Base-by-base conservation (phyloP, 2,888 invertebrate species). In the Tipula vernalis region DNA sequence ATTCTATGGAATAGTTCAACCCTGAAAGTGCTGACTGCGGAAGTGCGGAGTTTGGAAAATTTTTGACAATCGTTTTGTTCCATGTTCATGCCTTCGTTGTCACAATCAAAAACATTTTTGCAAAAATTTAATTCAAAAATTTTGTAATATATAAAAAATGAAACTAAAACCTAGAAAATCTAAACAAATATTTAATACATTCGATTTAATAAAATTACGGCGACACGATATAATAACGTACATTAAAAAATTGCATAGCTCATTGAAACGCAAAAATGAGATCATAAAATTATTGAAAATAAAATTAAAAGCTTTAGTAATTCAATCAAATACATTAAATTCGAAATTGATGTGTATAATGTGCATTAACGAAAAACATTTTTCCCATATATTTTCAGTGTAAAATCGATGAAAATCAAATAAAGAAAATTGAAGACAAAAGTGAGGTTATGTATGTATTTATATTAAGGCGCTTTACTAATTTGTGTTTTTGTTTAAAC, bases 201-300 rank as follows among this genome's bases (percentile, higher is more conserved):
- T 84, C 15, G 84, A 84, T 39, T 84, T 84, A 41, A 84, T 84
- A 39, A 84, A 84, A 84, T 84, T 84, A 84, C 36, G 84, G 12
- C 85, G 87, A 42, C n/a, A 83, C 39, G 89, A 90, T 85, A 83
- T 91, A 5, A 89, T 89, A 28, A 87, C 87, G 5, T 91, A 91
- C 86, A 89, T 91, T 15, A 89, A 89, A 41, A 88, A 89, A n/a
- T 87, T 91, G 15, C 91, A 91, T 51, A 88, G 88, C 5, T 88
- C 89, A 36, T 87, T 91, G 0, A 89, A 89, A 84, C 90, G 90
- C 89, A 95, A 95, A 89, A 93, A 93, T 44, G 92, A 91, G 87
- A 92, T 94, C 88, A 90, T 96, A 85, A 92, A 91, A 87, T 93
- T 93, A 89, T 91, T 95, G 86, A 93, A 93, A 89, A 91, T 92